These are phyloP conservation scores for Pygoscelis adeliae DNA, from an alignment of 2,113 vertebrate genomes.

Conservation along the genomic window DNA sequence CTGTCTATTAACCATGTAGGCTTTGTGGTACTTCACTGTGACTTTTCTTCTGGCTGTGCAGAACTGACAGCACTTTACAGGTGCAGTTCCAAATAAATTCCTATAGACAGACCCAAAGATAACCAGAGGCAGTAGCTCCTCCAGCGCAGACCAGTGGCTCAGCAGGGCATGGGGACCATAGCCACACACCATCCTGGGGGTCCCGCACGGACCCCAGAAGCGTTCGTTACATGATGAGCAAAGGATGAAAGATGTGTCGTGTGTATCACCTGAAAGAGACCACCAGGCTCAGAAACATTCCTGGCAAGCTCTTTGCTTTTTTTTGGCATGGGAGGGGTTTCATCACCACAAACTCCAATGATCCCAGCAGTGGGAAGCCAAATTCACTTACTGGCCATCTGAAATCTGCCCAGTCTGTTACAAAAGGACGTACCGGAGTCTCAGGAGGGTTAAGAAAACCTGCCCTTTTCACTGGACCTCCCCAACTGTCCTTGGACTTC, in stretches of 20 bases:
- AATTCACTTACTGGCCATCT: no score
- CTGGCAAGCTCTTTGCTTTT: not conserved
- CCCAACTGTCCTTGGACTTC: not conserved
- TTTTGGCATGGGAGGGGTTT: not conserved
- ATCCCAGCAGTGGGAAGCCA: not conserved
- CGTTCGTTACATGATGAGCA: not conserved
- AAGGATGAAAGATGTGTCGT: accelerated
- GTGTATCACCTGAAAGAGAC: not conserved
- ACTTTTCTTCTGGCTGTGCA: no score
- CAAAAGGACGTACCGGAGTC: not conserved
- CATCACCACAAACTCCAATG: accelerated
- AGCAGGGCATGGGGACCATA: not conserved
- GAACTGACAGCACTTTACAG: not conserved
- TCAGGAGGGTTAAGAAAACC: not conserved
- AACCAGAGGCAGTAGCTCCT: accelerated
- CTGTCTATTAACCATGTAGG: accelerated
- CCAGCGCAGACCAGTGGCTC: not conserved
- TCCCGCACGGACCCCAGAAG: accelerated
- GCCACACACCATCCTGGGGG: accelerated
- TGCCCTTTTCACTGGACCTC: not conserved
- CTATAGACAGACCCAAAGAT: not conserved
- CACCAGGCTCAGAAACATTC: no score
- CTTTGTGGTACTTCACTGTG: accelerated
- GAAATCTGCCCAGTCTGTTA: not conserved
- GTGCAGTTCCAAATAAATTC: not conserved